Evolutionary conservation across 2,888 invertebrate species (phyloP).

Genomic region (Coleophora flavipennella): DNA sequence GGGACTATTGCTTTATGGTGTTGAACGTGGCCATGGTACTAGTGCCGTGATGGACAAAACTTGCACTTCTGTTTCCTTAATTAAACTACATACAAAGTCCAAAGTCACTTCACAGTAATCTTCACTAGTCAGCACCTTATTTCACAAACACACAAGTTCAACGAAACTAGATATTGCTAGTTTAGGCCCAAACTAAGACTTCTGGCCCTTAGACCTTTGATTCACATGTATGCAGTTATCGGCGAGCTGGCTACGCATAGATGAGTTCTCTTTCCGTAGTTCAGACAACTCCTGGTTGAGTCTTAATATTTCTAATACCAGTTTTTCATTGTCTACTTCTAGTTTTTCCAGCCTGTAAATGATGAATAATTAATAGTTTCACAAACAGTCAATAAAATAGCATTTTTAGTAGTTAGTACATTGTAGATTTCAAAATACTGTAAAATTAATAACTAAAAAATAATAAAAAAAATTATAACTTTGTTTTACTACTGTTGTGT

Average conservation of each 20-base stretch:
- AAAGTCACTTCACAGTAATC: background rate
- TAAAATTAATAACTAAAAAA: too few relatives aligned
- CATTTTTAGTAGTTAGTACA: too few relatives aligned
- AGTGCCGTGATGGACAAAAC: too few relatives aligned
- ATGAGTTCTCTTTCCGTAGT: slow-evolving; percentile 82
- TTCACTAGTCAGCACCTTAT: background rate
- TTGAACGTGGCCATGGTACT: too few relatives aligned
- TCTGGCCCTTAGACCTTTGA: slow-evolving; percentile 46
- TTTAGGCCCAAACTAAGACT: slow-evolving; percentile 36
- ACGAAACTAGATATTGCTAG: background rate
- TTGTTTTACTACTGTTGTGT: too few relatives aligned
- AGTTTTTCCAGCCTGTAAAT: slow-evolving; percentile 56
- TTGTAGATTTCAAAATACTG: too few relatives aligned
- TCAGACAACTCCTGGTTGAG: slow-evolving; percentile 80
- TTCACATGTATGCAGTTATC: slow-evolving; percentile 73
- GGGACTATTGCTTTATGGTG: too few relatives aligned
- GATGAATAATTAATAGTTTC: too few relatives aligned
- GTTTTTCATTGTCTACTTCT: slow-evolving; percentile 78
- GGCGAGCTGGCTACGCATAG: slow-evolving; percentile 76
- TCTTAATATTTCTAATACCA: slow-evolving; percentile 78
- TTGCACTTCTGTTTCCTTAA: background rate
- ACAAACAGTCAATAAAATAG: too few relatives aligned
- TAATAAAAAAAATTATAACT: too few relatives aligned
- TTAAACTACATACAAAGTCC: background rate
- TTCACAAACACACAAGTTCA: slow-evolving; percentile 1